Conservation (phyloP, 2,888 invertebrate species). For the Hermaeophaga mercurialis region DNA sequence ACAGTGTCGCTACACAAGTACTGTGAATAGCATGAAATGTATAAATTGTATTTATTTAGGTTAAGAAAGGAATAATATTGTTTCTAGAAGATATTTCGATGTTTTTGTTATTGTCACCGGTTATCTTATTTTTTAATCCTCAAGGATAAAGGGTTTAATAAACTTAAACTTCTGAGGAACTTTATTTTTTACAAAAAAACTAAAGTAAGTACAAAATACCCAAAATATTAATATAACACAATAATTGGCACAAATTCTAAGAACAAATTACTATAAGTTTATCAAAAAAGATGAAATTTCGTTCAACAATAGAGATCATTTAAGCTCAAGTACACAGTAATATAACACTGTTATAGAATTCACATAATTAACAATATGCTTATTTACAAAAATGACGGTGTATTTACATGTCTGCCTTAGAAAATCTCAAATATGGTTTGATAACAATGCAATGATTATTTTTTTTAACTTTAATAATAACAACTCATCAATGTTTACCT, state of each 20-base stretch:
- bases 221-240: conserved; percentile 16
- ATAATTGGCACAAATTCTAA: conserved; percentile 24
- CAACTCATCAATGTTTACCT: too few species aligned
- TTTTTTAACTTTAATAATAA: too few species aligned
- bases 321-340: conserved; percentile 3
- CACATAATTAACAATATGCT: background rate
- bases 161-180: background rate
- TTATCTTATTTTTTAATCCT: background rate
- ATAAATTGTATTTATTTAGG: conserved; percentile 26
- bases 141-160: background rate
- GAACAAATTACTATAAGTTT: conserved; percentile 13
- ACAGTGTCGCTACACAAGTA: conserved; percentile 72
- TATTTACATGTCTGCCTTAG: too few species aligned
- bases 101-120: too few species aligned
- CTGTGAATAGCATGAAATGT: conserved; percentile 53
- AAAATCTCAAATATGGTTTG: background rate
- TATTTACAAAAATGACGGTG: conserved; percentile 5
- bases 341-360: background rate
- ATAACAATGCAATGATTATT: background rate
- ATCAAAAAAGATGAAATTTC: conserved; percentile 12
- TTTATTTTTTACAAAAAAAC: conserved; percentile 16
- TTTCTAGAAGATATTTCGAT: conserved; percentile 13
- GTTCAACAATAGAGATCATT: conserved; percentile 9
- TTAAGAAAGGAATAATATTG: conserved; percentile 24
- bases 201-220: conserved; percentile 20